Conservation (phyloP, 1,140 invertebrate species). For the Chironomus striatipennis region DNA sequence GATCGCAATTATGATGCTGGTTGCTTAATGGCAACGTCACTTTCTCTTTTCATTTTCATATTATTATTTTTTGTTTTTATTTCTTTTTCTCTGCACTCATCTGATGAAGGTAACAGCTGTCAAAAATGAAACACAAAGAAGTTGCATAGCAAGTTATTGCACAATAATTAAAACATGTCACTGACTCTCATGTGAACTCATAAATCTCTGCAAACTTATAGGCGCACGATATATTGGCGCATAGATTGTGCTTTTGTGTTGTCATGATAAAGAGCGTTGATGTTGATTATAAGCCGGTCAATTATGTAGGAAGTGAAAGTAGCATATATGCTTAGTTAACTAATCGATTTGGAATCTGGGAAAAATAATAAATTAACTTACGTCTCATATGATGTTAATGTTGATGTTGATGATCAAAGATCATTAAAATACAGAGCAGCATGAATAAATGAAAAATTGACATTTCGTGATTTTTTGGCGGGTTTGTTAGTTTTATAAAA, state of each 20-base stretch:
- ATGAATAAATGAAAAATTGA: no score
- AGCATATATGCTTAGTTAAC: neutral
- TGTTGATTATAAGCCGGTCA: neutral
- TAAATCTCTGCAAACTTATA: no score
- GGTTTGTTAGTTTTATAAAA: no score
- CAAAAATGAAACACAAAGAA: neutral
- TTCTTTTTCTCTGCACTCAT: neutral
- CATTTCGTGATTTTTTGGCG: no score
- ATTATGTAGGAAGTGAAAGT: conserved; percentile 13
- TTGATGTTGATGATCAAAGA: neutral
- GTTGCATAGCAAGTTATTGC: neutral
- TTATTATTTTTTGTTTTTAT: neutral
- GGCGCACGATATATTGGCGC: no score
- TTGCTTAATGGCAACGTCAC: conserved; percentile 5
- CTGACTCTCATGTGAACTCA: no score
- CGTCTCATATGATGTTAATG: neutral
- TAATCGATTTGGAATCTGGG: neutral
- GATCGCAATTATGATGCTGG: neutral
- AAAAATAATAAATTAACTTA: neutral
- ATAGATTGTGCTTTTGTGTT: no score
- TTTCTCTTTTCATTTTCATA: neutral
- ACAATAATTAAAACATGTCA: neutral
- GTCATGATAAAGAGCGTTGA: no score
- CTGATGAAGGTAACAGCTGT: conserved; percentile 3
- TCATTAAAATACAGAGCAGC: no score